A percentile compares a stretch with the other conserved stretches of the same genome.
These are phyloP conservation scores for Agrochola lychnidis DNA, from an alignment of 2,888 invertebrate species.

Conservation along the genomic window DNA sequence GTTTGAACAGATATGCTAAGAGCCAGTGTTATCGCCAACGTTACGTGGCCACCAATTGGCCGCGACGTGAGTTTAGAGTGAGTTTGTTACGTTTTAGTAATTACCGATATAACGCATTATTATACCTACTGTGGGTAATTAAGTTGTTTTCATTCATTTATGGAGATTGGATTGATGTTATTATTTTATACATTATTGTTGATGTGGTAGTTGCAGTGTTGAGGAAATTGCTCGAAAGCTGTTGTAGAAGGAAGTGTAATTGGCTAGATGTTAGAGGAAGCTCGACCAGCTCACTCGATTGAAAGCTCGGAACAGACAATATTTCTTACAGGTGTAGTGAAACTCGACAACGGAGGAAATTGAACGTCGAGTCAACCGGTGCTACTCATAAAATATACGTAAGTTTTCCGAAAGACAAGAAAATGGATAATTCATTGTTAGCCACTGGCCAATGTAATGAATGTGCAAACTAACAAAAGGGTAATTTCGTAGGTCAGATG, in stretches of 20 bases:
- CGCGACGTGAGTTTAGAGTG: constrained; percentile 11
- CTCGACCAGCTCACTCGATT: constrained; percentile 9
- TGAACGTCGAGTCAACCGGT: constrained; percentile 1
- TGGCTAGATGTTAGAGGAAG: constrained; percentile 11
- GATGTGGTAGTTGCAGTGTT: not conserved
- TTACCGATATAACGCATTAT: constrained; percentile 27
- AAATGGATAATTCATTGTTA: not conserved
- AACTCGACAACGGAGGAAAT: constrained; percentile 18
- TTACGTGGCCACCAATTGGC: constrained; percentile 10
- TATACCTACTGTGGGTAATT: constrained; percentile 34
- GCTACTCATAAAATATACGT: not conserved
- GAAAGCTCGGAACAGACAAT: constrained; percentile 19
- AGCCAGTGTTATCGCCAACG: constrained; percentile 35
- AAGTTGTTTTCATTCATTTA: constrained; percentile 39
- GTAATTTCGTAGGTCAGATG: not conserved
- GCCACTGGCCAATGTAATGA: not conserved
- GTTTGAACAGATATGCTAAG: constrained; percentile 45
- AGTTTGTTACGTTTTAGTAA: constrained; percentile 32
- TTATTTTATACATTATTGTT: constrained; percentile 45
- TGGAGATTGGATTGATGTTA: constrained; percentile 45
- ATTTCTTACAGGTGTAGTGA: constrained; percentile 1
- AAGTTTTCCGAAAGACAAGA: constrained; percentile 10
- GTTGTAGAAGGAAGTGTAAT: constrained; percentile 17
- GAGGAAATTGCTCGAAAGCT: constrained; percentile 42
- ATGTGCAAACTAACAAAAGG: not conserved